Base-by-base conservation (phyloP, 2,113 vertebrate species). In the Morone chrysops region DNA sequence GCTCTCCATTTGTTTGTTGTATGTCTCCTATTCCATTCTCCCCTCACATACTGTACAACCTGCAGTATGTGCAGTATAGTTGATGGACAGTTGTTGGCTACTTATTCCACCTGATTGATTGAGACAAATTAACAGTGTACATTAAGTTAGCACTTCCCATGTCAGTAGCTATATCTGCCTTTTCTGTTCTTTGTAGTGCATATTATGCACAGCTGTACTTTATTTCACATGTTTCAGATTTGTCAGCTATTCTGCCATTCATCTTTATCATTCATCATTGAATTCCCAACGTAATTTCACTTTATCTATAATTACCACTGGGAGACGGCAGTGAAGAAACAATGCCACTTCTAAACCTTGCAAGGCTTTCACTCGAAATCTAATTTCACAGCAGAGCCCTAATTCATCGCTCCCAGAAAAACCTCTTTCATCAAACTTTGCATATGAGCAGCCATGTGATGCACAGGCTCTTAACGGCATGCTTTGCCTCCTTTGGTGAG, bases 401-500 rank as follows among this genome's bases (percentile, higher is more conserved):
- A 94, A 94, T 94, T 94, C 92, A 92, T 92, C 78, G 90, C 92
- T 94, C 94, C 91, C 94, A 94, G 94, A 94, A 95, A 94, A 96
- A 95, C 87, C 94, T 94, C 93, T 96, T 96, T 96, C 94, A 95
- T 96, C 95, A 96, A 95, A 95, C 94, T 94, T 94, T 96, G 94
- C 95, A 96, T 95, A 95, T 95, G 95, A 95, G 95, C 95, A 95
- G 94, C 94, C 94, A 95, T 94, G 94, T 95, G 95, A 89, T 94
- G 92, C 95, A 95, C 92, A 94, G 93, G 94, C 94, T 95, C 94
- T 95, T 95, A 96, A 94, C 94, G 92, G 93, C 95, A 94, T 93
- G 94, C 92, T 94, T 95, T 95, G 92, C 94, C 95, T 95, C 95
- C 94, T 95, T 94, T 93, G 94, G 94, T 94, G 94, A 94, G 93